Base-by-base conservation (phyloP, 2,888 invertebrate genomes). In the Cryptocephalus moraei region DNA sequence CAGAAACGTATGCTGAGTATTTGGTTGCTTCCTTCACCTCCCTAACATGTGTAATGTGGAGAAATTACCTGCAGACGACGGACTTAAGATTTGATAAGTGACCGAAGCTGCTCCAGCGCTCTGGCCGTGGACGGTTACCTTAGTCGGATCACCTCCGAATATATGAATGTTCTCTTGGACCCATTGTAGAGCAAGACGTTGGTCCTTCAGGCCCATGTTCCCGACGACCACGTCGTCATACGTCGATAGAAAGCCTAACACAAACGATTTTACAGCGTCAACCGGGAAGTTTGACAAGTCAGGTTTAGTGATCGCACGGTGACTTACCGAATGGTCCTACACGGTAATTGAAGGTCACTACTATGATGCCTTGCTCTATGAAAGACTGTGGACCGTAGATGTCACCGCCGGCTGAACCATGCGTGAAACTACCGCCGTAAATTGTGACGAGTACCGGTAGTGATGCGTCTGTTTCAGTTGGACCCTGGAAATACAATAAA, bases 371-470 rank as follows among this genome's bases (percentile, higher is more conserved):
- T 39, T 57, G 43, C 33, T 61, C 54, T 41, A 63, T 56, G 6
- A 62, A 47, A 46, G 49, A 57, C 39, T 55, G 58, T 1, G 59
- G 51, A 9, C 47, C 48, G 22, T 45, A 38, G 12, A 46, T 39
- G 8, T 49, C 51, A 8, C 39, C 51, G 42, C 22, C n/a, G 11
- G 45, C 49, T 4, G 53, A 49, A 9, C 58, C 58, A 44, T 53
- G 52, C 8, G 52, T 46, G 36, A 58, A 61, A n/a, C 49, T 49
- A 32, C 61, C 61, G 6, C 58, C 59, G 45, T 61, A 57, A 9
- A 60, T 55, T 43, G 53, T 53, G n/a, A 61, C 52, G 46, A 61
- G 49, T 3, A 61, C 61, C 12, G 61, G 59, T n/a, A 58, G 42
- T 8, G 42, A 46, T 9, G 50, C 39, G 31, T 45, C 39, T 1